Base-by-base conservation (phyloP, 2,888 invertebrate species). In the Parapristionchus giblindavisi region DNA sequence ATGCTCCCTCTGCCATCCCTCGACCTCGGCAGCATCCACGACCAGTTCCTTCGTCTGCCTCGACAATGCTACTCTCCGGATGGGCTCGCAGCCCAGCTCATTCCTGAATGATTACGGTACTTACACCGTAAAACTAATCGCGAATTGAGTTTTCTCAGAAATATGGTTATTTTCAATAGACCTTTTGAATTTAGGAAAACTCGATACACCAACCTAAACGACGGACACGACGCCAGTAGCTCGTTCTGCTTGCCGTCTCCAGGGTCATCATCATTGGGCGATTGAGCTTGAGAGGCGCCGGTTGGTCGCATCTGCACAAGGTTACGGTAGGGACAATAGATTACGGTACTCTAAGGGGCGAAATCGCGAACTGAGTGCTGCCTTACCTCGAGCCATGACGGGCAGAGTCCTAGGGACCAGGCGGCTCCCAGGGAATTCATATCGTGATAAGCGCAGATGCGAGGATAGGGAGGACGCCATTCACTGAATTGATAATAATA, bases 231-330 rank as follows among this genome's bases (percentile, higher is more conserved):
- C 1, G 81, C 80, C 29, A 88, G 75, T n/a, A 87, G 75, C 14
- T 85, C 86, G 77, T 87, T 88, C 75, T 76, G 79, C 74, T 85
- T 87, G 17, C 87, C 86, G 75, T 87, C 87, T n/a, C 87, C 87
- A 24, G 80, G 77, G 65, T 87, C 87, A 32, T 87, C 87, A 74
- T 87, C 87, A 32, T 81, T 80, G 6, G 86, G 86, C 1, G 82
- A 81, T 74, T 86, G 84, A 2, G 84, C 82, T 60, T 83, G 82
- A 51, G 80, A 81, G 11, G 83, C 83, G 24, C 79, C 79, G 68
- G 71, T 72, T 8, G 60, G 43, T 36, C 72, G 72, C 43, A 60
- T 60, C 72, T 72, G 40, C 32, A 36, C 43, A 34, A 43, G 24
- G 60, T 48, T 54, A 6, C 24, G 56, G 6, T 6, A n/a, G 6